phyloP scores from a whole-genome alignment of 2,113 vertebrate species.

The Alligator sinensis region DNA sequence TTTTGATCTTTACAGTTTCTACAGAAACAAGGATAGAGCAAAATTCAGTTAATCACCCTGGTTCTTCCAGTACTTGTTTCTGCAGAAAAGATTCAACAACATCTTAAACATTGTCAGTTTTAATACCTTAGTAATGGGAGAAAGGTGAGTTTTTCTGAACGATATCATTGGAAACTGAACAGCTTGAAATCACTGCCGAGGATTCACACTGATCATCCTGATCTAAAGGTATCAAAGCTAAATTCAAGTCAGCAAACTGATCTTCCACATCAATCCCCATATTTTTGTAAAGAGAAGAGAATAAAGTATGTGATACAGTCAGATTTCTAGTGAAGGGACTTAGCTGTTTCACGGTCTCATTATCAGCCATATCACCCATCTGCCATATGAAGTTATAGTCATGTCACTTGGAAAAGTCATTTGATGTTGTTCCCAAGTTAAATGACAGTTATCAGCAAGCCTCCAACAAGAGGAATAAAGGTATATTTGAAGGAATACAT shows the following conservation, averaged over 20 bases:
- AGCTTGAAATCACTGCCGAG: neutral
- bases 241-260: neutral
- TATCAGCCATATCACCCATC: neutral
- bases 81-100: neutral
- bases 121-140: neutral
- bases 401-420: neutral
- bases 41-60: constrained; percentile 1
- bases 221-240: neutral
- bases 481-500: neutral
- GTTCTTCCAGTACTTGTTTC: neutral
- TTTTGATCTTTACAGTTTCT: neutral
- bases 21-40: neutral
- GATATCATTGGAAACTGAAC: constrained; percentile 22
- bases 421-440: neutral
- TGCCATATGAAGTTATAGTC: neutral
- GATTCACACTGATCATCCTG: neutral
- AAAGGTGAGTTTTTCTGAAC: constrained; percentile 7
- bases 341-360: neutral
- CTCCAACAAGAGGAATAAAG: neutral
- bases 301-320: accelerated
- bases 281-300: neutral
- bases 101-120: neutral
- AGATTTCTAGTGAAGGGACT: neutral
- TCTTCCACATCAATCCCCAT: neutral
- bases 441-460: neutral